Base-by-base conservation (phyloP, 1,140 invertebrate genomes). In the Varroa destructor region DNA sequence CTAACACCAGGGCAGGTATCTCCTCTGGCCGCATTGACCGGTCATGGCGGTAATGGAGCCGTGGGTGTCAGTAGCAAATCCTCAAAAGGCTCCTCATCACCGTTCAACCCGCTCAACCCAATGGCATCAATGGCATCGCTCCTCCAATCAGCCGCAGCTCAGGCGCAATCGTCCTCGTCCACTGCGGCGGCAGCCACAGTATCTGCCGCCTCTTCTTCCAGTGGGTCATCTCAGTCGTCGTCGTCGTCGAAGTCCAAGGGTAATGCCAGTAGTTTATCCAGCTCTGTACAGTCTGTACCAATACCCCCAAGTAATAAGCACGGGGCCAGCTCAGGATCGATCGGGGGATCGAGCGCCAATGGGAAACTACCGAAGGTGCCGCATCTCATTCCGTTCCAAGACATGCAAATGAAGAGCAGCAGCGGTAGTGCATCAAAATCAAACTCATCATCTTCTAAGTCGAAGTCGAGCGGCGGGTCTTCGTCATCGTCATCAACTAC, bases 31-130 rank as follows among this genome's bases (percentile, higher is more conserved):
- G 3, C 46, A 3, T 8, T 51, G 4, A 51, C 46, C 4, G 46
- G 46, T 8, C 46, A 51, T 51, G 46, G 46, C 46, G 46, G 46
- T 8, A 51, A 51, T 8, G 46, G 46, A 51, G 46, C 46, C 3
- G 8, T 8, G 3, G 46, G 46, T 51, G 46, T 8, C 46, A 51
- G 46, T 8, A 8, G 46, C 8, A 51, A 51, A 51, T 51, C 46
- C 3, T 51, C 46, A 8, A 51, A 51, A 8, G 8, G 46, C 46
- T 67, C 61, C 40, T 46, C 61, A 40, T 67, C 61, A n/a, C 46
- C 61, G 61, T 67, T 67, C 61, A 67, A 67, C 46, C 61, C 61
- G 3, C 46, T 67, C 40, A 67, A 67, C 40, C 61, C 61, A 37
- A 67, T 67, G 46, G 40, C 61, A 12, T 67, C 61, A 46, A 67